Conservation (phyloP, 2,888 invertebrate genomes). For the Colostygia pectinataria region DNA sequence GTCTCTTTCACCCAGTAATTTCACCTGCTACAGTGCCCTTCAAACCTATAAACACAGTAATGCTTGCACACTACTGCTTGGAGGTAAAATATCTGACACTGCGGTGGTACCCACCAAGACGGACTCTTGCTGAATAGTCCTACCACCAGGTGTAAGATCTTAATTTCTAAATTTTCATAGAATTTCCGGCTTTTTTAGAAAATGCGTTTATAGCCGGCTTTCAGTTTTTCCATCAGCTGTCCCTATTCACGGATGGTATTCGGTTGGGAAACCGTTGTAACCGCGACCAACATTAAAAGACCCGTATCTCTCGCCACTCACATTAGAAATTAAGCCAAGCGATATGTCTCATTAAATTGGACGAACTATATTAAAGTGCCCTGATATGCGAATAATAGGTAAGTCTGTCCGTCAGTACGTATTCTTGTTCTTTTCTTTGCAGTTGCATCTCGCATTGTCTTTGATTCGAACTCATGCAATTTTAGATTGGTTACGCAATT, state of each 20-base stretch:
- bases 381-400: conserved; percentile 79
- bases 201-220: conserved; percentile 9
- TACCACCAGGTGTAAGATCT: too few species aligned
- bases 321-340: conserved; percentile 41
- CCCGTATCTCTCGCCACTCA: conserved; percentile 38
- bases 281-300: conserved; percentile 54
- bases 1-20: too few species aligned
- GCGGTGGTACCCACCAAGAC: too few species aligned
- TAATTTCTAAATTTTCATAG: background rate
- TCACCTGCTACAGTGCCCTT: too few species aligned
- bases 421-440: conserved; percentile 27
- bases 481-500: conserved; percentile 5
- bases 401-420: conserved; percentile 58
- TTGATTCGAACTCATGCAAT: conserved; percentile 5
- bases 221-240: conserved; percentile 4
- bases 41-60: too few species aligned
- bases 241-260: conserved; percentile 58
- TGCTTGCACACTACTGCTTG: too few species aligned
- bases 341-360: conserved; percentile 65
- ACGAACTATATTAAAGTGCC: conserved; percentile 72
- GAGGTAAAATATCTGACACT: too few species aligned
- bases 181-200: background rate
- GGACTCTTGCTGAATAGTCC: too few species aligned
- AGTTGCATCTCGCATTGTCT: conserved; percentile 15
- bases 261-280: conserved; percentile 80